Conservation (phyloP, 2,888 invertebrate genomes). For the Hirtodrosophila trivittata region DNA sequence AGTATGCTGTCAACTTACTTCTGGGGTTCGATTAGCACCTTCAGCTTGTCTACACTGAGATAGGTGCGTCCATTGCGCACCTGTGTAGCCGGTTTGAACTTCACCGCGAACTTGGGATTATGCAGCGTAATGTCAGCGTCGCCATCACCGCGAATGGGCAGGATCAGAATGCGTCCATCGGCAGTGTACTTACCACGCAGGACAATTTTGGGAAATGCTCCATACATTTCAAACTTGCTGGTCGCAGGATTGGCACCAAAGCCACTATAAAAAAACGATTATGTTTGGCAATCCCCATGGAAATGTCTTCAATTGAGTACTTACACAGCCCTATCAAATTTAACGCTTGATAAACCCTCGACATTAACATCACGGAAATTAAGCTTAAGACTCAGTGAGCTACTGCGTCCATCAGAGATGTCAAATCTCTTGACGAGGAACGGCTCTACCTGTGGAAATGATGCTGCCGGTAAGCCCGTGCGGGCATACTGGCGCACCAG, state of each 20-base stretch:
- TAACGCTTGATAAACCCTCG: slow-evolving; percentile 78
- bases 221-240: slow-evolving; percentile 82
- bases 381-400: slow-evolving; percentile 80
- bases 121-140: slow-evolving; percentile 78
- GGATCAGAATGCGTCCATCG: slow-evolving; percentile 84
- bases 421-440: slow-evolving; percentile 80
- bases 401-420: slow-evolving; percentile 79
- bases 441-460: slow-evolving; percentile 81
- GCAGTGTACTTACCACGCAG: slow-evolving; percentile 82
- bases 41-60: slow-evolving; percentile 79
- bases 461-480: slow-evolving; percentile 78
- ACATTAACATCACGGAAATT: slow-evolving; percentile 81
- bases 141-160: slow-evolving; percentile 84
- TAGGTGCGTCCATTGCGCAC: slow-evolving; percentile 72
- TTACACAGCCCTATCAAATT: slow-evolving; percentile 82
- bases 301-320: too few species aligned
- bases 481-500: slow-evolving; percentile 77
- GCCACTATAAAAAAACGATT: slow-evolving; percentile 62
- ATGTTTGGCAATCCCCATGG: too few species aligned
- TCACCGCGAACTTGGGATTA: slow-evolving; percentile 80
- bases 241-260: slow-evolving; percentile 78
- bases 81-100: slow-evolving; percentile 79
- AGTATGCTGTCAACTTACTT: slow-evolving; percentile 71
- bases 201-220: slow-evolving; percentile 75
- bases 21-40: slow-evolving; percentile 80